These are phyloP conservation scores for Echinometra lucunter DNA, from an alignment of 53 echinoderm and acorn worm species.

Conservation along the genomic window DNA sequence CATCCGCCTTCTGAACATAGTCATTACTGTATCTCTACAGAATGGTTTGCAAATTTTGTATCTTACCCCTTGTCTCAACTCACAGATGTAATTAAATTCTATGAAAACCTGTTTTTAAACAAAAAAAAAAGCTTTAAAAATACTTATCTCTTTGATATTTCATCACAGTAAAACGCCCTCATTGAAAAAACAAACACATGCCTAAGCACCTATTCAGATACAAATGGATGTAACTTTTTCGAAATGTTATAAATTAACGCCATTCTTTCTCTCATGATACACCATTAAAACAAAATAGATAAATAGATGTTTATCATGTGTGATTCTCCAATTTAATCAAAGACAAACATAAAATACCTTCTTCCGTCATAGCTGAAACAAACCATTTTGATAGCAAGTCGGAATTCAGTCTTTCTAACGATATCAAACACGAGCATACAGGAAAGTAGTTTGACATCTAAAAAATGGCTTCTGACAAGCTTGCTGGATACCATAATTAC, in stretches of 20 bases:
- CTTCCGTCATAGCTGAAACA: constrained; percentile 8
- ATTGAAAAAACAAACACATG: too few species aligned
- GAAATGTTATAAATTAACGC: neutral
- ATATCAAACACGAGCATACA: neutral
- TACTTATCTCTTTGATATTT: neutral
- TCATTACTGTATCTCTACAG: neutral
- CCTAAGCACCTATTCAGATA: neutral
- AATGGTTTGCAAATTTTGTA: neutral
- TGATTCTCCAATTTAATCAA: constrained; percentile 45
- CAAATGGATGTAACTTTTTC: neutral
- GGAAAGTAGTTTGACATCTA: neutral
- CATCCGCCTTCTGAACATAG: neutral
- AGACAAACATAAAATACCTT: constrained; percentile 7
- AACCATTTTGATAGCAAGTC: constrained; percentile 39
- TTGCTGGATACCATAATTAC: neutral
- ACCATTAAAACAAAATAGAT: neutral
- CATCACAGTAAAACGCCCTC: neutral
- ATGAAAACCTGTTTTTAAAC: neutral
- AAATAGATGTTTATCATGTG: neutral
- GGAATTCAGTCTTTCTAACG: neutral
- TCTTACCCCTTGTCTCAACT: neutral
- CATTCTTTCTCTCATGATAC: neutral
- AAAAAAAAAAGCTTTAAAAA: neutral
- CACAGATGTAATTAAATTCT: neutral
- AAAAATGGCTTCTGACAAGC: neutral